Base-by-base conservation (phyloP, 2,113 vertebrate genomes). In the Lasiurus cinereus region DNA sequence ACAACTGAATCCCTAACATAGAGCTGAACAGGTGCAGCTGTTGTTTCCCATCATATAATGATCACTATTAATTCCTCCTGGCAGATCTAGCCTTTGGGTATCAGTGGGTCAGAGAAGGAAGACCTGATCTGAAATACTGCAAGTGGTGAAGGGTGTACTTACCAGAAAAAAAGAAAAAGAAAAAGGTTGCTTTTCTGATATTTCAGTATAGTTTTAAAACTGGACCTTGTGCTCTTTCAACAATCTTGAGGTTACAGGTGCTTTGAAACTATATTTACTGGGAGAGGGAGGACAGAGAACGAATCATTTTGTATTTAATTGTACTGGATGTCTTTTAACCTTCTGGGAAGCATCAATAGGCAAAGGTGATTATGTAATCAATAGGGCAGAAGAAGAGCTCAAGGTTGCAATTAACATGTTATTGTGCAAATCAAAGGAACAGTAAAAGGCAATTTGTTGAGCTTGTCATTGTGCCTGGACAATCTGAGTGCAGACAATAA, bases 381-480 rank as follows among this genome's bases (percentile, higher is more conserved):
- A 92, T 97, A 95, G 29, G 39, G 29, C 76, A 97, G 94, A 83
- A 77, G 19, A 5, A 24, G 70, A 96, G 73, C 88, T 97, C 86
- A 92, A 78, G 59, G 70, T 79, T 97, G 91, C 82, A 94, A 95
- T 96, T 97, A 97, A 83, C 54, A 24, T 56, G 54, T 85, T 97
- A 95, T 95, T 97, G 90, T 96, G 86, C 56, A 97, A 96, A 97
- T 97, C 83, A 97, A 95, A 96, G 59, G 24, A 97, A 83, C 66
- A 96, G 86, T 83, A 95, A 95, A 91, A 97, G 79, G 85, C 74
- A 77, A 95, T 95, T 91, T 95, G 69, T 85, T 96, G 62, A 93
- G 14, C 56, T 95, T 91, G 15, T 39, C 66, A 95, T 1, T 39
- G 73, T 56, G n/a, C 46, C 86, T 92, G 86, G 31, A 83, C 69